Base-by-base conservation (phyloP, 2,888 invertebrate species). In the Drosophila lacicola region DNA sequence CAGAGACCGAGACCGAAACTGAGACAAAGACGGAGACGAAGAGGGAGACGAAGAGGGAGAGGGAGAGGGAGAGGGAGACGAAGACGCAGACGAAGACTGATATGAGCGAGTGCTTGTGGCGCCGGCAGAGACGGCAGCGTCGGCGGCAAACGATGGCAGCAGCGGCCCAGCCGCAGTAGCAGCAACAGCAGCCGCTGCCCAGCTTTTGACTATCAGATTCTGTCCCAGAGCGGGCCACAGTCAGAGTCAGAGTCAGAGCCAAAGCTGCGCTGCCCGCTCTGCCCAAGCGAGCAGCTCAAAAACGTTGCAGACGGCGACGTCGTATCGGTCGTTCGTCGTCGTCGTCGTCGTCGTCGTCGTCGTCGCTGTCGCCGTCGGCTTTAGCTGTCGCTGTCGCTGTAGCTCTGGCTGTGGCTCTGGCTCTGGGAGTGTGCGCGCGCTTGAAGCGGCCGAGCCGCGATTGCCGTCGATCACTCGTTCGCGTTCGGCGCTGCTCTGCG, bases 401-500 rank as follows among this genome's bases (percentile, higher is more conserved):
- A 17, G 17, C 17, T 17, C 17, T 50, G 4, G 47, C 58, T 58
- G 41, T 53, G 49, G 44, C 62, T 49, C 33, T 49, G 69, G 60
- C 75, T 69, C 41, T 69, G 75, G 60, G 57, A 64, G 78, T 82
- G 87, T 83, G 82, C 82, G 80, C 79, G 82, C 80, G 81, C 88
- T 85, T 80, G 78, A 78, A 85, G 84, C 90, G 80, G 79, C 80
- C 78, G 77, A 73, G 72, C 79, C 70, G 67, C 78, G 78, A 77
- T 79, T 77, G 80, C 74, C 84, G 81, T 74, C 87, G 89, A 80
- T 89, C 87, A 89, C 81, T 86, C 78, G 80, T 72, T 85, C 77
- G 72, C 82, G 82, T 75, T 79, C 77, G 80, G 62, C 72, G 82
- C 80, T 88, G 89, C 85, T 82, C 89, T 64, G 72, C 85, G 82